phyloP scores from a whole-genome alignment of 2,797 vertebrate genomes.

The Paratrypauchen microcephalus region DNA sequence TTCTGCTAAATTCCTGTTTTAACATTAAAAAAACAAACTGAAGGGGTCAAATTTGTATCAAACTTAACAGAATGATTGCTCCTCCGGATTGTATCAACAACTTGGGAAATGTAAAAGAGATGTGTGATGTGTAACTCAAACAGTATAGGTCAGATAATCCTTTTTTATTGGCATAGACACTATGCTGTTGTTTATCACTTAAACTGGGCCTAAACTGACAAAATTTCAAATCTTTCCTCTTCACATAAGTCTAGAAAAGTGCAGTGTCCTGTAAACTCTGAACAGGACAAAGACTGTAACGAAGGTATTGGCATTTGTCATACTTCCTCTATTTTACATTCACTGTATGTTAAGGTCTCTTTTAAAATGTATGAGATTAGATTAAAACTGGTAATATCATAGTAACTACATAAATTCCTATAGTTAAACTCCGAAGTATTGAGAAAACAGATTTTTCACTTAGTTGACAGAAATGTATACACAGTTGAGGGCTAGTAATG shows the following conservation, averaged over 20 bases:
- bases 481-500: slow-evolving; percentile 54
- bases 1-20: slow-evolving; percentile 62
- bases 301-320: slow-evolving; percentile 25
- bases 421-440: slow-evolving; percentile 48
- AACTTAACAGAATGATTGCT: slow-evolving; percentile 31
- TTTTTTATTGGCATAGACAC: background rate
- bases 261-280: slow-evolving; percentile 26
- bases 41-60: slow-evolving; percentile 38
- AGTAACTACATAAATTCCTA: slow-evolving; percentile 40
- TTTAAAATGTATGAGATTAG: slow-evolving; percentile 40
- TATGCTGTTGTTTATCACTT: slow-evolving; percentile 20
- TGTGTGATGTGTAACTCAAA: background rate
- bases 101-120: background rate
- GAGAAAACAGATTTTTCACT: slow-evolving; percentile 34
- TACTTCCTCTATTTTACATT: slow-evolving; percentile 30
- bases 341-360: slow-evolving; percentile 33
- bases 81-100: slow-evolving; percentile 38
- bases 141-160: background rate
- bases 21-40: slow-evolving; percentile 18
- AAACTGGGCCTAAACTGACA: slow-evolving; percentile 26
- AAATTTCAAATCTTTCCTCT: background rate
- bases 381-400: slow-evolving; percentile 27
- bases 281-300: slow-evolving; percentile 19
- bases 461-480: slow-evolving; percentile 55
- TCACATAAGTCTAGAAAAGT: slow-evolving; percentile 29